Percentiles rank a stretch among this genome's conserved stretches.
Conservation (phyloP, 2,113 vertebrate genomes). For the Tragelaphus scriptus region DNA sequence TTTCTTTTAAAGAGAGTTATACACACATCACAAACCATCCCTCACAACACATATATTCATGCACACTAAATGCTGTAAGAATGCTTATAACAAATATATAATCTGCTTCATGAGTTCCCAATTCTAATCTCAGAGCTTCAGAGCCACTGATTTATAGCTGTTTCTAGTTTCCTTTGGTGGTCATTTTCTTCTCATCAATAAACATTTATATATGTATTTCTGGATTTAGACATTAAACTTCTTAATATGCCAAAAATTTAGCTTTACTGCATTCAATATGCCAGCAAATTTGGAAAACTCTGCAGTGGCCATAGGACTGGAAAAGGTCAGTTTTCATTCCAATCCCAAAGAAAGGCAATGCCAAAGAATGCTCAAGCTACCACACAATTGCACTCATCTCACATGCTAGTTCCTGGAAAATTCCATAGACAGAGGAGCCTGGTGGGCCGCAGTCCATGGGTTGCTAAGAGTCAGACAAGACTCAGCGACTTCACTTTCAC, state of each 20-base stretch:
- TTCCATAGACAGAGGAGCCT: no score
- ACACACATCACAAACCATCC: background rate
- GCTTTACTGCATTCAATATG: background rate
- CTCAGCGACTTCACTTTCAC: no score
- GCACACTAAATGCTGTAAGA: background rate
- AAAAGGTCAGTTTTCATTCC: no score
- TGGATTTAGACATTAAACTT: background rate
- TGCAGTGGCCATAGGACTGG: no score
- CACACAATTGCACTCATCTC: no score
- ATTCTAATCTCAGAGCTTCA: background rate
- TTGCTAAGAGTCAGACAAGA: no score
- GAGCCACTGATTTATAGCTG: background rate
- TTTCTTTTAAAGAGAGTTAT: background rate
- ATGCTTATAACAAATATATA: background rate
- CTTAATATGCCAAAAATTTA: background rate
- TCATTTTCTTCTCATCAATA: background rate
- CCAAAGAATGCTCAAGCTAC: no score
- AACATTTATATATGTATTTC: background rate
- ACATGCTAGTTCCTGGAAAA: no score
- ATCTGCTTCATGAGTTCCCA: background rate
- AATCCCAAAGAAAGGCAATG: no score
- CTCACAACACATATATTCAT: background rate
- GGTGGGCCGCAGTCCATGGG: no score
- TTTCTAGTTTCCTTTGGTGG: background rate
- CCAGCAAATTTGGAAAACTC: no score